Evolutionary conservation across 2,113 vertebrate genomes (phyloP).

Genomic region (Hippocampus mohnikei): DNA sequence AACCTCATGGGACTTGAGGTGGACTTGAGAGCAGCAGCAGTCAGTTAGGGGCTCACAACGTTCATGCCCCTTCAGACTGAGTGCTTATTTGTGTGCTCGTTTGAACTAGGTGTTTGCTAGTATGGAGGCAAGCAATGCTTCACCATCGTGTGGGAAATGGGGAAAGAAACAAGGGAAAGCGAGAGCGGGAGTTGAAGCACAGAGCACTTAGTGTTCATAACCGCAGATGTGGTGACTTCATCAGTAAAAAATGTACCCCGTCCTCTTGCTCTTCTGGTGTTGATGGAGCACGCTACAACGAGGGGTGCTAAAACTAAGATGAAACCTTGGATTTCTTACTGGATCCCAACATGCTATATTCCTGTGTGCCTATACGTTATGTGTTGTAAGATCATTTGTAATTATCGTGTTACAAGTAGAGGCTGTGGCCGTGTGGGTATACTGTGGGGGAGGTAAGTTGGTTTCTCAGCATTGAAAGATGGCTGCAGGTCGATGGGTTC

Average conservation of each 20-base stretch:
- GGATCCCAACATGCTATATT: background rate
- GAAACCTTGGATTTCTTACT: slow-evolving; percentile 6
- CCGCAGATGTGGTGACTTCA: slow-evolving; percentile 72
- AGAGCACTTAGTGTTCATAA: slow-evolving; percentile 39
- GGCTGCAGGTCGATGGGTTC: slow-evolving; percentile 53
- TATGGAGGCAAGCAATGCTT: slow-evolving; percentile 15
- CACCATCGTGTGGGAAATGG: slow-evolving; percentile 13
- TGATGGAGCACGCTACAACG: slow-evolving; percentile 34
- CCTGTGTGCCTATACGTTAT: background rate
- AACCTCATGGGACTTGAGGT: slow-evolving; percentile 78
- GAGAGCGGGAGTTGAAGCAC: slow-evolving; percentile 35
- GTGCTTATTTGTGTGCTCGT: slow-evolving; percentile 18
- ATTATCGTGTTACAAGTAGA: slow-evolving; percentile 4
- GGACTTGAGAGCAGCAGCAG: slow-evolving; percentile 76
- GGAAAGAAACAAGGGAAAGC: slow-evolving; percentile 9
- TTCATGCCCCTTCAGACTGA: slow-evolving; percentile 12
- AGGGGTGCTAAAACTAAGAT: slow-evolving; percentile 19
- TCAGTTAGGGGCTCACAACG: slow-evolving; percentile 34
- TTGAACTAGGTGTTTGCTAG: background rate
- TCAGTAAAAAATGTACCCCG: slow-evolving; percentile 53
- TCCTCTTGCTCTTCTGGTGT: slow-evolving; percentile 34
- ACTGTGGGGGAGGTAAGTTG: slow-evolving; percentile 21
- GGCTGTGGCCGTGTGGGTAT: slow-evolving; percentile 8
- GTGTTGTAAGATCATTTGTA: background rate
- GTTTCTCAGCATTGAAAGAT: slow-evolving; percentile 45